Conservation (phyloP, 1,140 invertebrate species). For the Drosophila busckii region DNA sequence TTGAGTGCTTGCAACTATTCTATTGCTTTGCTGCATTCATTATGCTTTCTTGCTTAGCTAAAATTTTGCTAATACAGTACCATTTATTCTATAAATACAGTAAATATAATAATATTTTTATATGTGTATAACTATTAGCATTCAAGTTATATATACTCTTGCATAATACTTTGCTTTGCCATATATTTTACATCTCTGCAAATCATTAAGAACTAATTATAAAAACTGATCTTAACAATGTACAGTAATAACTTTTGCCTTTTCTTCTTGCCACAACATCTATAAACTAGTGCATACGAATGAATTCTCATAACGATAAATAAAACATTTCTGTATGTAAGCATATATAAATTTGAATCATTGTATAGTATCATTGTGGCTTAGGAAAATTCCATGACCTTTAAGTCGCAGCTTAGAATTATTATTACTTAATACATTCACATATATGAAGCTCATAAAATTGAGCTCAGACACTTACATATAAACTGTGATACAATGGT, state of each 20-base stretch:
- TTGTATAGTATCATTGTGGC: slow-evolving; percentile 16
- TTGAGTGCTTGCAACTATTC: slow-evolving; percentile 20
- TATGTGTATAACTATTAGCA: slow-evolving; percentile 5
- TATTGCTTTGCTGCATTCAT: slow-evolving; percentile 16
- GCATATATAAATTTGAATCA: slow-evolving; percentile 36
- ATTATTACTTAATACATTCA: not conserved
- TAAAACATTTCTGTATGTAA: too few species aligned
- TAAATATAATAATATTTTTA: slow-evolving; percentile 41
- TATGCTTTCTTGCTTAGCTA: slow-evolving; percentile 41
- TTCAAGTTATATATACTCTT: slow-evolving; percentile 36
- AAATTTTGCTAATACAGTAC: slow-evolving; percentile 62
- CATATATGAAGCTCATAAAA: slow-evolving; percentile 48
- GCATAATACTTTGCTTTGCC: slow-evolving; percentile 66
- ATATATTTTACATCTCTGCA: slow-evolving; percentile 44
- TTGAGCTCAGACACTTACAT: slow-evolving; percentile 35
- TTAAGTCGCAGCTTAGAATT: slow-evolving; percentile 41
- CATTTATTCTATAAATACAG: too few species aligned
- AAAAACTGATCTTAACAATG: slow-evolving; percentile 45
- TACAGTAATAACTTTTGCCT: slow-evolving; percentile 25
- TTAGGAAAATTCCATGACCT: slow-evolving; percentile 72
- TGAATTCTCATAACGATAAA: too few species aligned
- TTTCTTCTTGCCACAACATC: too few species aligned
- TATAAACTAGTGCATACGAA: too few species aligned
- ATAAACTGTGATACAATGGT: slow-evolving; percentile 26
- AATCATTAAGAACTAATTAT: slow-evolving; percentile 43